Conservation (phyloP, 2,888 invertebrate species). For the Cynaeus angustus region DNA sequence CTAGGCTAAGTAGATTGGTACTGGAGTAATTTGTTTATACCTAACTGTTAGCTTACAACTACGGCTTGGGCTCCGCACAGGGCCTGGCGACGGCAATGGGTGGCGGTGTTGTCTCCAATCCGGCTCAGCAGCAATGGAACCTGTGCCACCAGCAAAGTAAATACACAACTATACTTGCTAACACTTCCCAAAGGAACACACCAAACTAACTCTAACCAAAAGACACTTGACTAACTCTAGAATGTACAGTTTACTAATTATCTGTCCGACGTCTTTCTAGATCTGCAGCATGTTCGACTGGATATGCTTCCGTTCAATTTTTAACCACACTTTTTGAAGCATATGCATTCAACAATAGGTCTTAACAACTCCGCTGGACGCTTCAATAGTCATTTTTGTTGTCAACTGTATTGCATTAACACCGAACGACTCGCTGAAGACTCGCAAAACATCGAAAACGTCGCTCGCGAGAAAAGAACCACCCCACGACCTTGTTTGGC, state of each 20-base stretch:
- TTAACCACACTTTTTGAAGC: conserved; percentile 15
- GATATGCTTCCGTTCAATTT: conserved; percentile 31
- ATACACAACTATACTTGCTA: conserved; percentile 60
- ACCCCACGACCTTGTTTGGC: not conserved
- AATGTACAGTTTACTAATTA: conserved; percentile 2
- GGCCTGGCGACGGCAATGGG: conserved; percentile 74
- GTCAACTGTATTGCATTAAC: not conserved
- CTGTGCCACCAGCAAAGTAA: conserved; percentile 70
- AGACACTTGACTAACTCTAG: conserved; percentile 17
- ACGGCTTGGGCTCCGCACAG: conserved; percentile 72
- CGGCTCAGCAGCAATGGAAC: conserved; percentile 70
- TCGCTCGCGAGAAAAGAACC: not conserved
- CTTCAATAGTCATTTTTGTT: conserved; percentile 21
- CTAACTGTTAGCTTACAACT: conserved; percentile 73
- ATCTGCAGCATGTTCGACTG: conserved; percentile 41
- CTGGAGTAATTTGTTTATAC: conserved; percentile 56
- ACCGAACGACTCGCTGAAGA: conserved; percentile 2
- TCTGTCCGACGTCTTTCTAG: not conserved
- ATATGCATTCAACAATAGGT: conserved; percentile 36
- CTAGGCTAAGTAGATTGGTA: conserved; percentile 40
- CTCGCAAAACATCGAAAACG: not conserved
- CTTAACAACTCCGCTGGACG: conserved; percentile 13
- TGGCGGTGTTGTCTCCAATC: conserved; percentile 75
- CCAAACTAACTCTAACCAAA: conserved; percentile 35
- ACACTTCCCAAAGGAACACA: conserved; percentile 30